Evolutionary conservation across 1,140 invertebrate genomes (phyloP), one percentile per base, ranked within the genome.

Genomic region (Monochamus saltuarius): DNA sequence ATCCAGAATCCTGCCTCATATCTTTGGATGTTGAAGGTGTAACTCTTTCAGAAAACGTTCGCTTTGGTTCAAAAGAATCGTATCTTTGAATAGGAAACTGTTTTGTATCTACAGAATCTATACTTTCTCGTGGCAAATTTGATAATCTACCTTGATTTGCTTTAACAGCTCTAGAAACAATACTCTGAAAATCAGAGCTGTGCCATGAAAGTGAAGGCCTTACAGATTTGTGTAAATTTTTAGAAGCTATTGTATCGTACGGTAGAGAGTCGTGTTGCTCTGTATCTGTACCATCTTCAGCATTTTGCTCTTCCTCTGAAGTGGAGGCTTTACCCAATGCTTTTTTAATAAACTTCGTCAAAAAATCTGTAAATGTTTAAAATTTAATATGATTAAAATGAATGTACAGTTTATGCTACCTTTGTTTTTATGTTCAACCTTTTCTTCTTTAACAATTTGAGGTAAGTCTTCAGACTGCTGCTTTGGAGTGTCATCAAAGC

Each of bases 211-310:
- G 37, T 42, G 57, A 47, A 37, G 17, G 45, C 52, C 53, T 64
- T 2, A 47, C 40, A 14, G 56, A 19, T 14, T 16, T 57, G 37
- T 37, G 17, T 38, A 42, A 38, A 29, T 29, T 29, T 14, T 47
- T 61, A 1, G 65, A 54, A 43, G 52, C 54, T 1, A 65, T 38
- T 10, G 64, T 37, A 69, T 87, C 85, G 70, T 84, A 84, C 1
- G 85, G 84, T 61, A 87, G 69, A 9, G 83, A 81, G 71, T 88
- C 86, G 59, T 85, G 84, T 71, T 85, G 84, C 63, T 87, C 85
- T 6, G 80, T 84, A 66, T 87, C 85, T 1, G 85, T 85, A 65
- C 78, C 83, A 63, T 87, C 84, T 40, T 85, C 84, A 39, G 75
- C 75, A 60, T 77, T 67, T 52, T 73, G 66, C 62, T 81, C 81